phyloP scores from a whole-genome alignment of 2,113 vertebrate species.

The Calypte anna region DNA sequence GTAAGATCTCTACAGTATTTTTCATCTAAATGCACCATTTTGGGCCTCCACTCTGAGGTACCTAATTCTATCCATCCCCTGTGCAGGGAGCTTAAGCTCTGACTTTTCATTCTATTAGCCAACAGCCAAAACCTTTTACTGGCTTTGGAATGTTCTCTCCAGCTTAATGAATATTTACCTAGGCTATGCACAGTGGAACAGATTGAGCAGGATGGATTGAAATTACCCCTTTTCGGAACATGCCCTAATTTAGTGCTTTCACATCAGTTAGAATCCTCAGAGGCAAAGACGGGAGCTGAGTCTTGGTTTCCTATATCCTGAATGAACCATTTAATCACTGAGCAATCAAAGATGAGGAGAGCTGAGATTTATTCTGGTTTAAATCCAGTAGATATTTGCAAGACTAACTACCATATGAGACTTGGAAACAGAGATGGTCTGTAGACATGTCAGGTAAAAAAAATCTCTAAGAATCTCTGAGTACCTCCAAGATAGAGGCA shows the following conservation, averaged over 20 bases:
- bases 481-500: background rate
- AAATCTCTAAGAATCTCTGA: background rate
- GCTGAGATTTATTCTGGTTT: background rate
- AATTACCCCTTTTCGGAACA: background rate
- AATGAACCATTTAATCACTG: background rate
- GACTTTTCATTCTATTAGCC: background rate
- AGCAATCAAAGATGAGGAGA: background rate
- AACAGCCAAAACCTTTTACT: background rate
- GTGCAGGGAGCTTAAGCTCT: background rate
- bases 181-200: background rate
- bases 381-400: background rate
- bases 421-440: background rate
- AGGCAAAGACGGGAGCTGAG: background rate
- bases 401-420: background rate
- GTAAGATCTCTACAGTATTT: background rate
- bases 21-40: background rate
- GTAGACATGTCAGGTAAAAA: background rate
- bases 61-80: background rate
- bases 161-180: background rate
- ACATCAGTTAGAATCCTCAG: background rate
- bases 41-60: background rate
- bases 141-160: background rate
- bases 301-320: background rate
- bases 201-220: background rate
- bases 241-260: background rate